A percentile compares a stretch with the other conserved stretches of the same genome.
These are phyloP conservation scores for Gobio occitaniae DNA, from an alignment of 2,797 vertebrate species.

Conservation along the genomic window DNA sequence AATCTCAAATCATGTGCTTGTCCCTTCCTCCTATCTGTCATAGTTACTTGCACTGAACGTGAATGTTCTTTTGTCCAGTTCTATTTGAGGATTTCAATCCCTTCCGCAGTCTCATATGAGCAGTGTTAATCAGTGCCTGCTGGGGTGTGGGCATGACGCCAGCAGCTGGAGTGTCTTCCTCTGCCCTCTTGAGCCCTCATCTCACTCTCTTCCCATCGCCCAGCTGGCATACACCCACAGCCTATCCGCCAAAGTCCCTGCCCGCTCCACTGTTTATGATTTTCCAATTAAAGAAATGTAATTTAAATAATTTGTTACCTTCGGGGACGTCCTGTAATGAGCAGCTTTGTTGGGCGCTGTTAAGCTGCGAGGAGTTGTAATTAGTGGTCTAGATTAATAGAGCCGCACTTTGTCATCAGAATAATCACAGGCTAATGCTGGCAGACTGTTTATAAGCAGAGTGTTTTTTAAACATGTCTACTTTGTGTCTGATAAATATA, in stretches of 20 bases:
- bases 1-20: neutral
- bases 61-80: conserved; percentile 14
- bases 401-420: conserved; percentile 57
- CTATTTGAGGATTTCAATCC: conserved; percentile 12
- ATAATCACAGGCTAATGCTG: conserved; percentile 51
- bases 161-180: conserved; percentile 31
- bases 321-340: conserved; percentile 67
- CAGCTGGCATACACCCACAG: conserved; percentile 24
- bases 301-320: conserved; percentile 72
- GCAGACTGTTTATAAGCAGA: conserved; percentile 46
- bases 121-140: conserved; percentile 43
- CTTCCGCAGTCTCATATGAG: neutral
- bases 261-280: conserved; percentile 61
- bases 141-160: conserved; percentile 31
- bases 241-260: conserved; percentile 38
- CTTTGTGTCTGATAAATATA: conserved; percentile 13
- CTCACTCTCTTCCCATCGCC: conserved; percentile 30
- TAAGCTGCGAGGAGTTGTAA: conserved; percentile 70
- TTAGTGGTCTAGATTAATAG: conserved; percentile 69
- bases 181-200: conserved; percentile 43
- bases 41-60: conserved; percentile 16
- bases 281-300: conserved; percentile 73
- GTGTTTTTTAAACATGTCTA: conserved; percentile 26
- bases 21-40: neutral
- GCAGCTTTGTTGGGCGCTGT: conserved; percentile 64